Evolutionary conservation across 2,888 invertebrate species (phyloP).

Genomic region (Lasioglossum lativentre): DNA sequence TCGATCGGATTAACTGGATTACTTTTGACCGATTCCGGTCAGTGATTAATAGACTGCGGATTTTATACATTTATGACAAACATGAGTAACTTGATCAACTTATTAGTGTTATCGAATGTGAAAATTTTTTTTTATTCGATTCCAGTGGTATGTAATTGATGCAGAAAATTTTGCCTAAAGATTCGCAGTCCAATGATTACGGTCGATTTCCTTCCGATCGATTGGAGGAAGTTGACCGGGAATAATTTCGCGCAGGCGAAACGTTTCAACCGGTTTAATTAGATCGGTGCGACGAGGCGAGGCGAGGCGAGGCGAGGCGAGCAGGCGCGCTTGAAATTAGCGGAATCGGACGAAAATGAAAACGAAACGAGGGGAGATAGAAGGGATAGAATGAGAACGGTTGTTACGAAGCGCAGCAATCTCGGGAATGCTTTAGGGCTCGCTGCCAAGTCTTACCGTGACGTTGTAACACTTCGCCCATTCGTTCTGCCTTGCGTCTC

Average conservation of each 20-base stretch:
- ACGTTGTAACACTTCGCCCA: constrained; percentile 75
- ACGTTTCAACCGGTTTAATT: background rate
- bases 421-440: constrained; percentile 77
- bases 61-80: no score
- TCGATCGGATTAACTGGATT: background rate
- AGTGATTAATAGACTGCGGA: no score
- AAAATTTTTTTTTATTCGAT: background rate
- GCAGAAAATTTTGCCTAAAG: no score
- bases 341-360: constrained; percentile 32
- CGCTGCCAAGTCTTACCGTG: constrained; percentile 80
- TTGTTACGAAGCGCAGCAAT: constrained; percentile 80
- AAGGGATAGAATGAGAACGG: constrained; percentile 72
- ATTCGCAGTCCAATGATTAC: background rate
- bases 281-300: background rate
- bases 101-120: background rate
- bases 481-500: constrained; percentile 65
- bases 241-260: background rate
- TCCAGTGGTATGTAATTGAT: background rate
- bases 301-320: no score
- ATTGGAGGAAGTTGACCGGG: background rate
- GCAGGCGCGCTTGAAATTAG: constrained; percentile 1
- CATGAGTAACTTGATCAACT: no score
- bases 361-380: constrained; percentile 38
- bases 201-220: background rate
- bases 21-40: background rate